Evolutionary conservation across 2,888 invertebrate genomes (phyloP).

Genomic region (Smittia aterrima): DNA sequence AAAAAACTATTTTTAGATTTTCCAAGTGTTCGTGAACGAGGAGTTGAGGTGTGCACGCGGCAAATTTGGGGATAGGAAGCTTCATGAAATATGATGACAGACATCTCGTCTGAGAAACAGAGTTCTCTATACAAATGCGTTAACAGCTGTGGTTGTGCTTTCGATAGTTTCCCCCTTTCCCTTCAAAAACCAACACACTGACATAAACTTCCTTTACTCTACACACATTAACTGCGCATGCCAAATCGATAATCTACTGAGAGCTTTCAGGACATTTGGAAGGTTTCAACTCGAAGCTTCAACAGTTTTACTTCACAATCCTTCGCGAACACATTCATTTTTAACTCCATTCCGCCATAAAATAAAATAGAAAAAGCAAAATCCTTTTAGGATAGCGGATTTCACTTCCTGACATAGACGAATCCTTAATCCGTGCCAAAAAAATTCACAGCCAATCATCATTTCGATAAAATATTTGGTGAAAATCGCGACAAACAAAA

Average conservation of each 20-base stretch:
- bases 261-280: conserved; percentile 1
- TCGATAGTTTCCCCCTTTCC: neutral
- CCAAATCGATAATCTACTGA: conserved; percentile 43
- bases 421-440: conserved; percentile 1
- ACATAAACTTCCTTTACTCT: too few relatives aligned
- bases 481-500: conserved; percentile 14
- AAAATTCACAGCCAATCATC: neutral
- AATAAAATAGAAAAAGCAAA: neutral
- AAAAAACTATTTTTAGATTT: too few relatives aligned
- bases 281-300: neutral
- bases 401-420: neutral
- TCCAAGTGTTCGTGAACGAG: too few relatives aligned
- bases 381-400: neutral
- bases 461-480: neutral
- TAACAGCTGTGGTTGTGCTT: conserved; percentile 31
- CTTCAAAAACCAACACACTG: neutral
- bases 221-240: conserved; percentile 42
- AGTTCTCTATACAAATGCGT: neutral
- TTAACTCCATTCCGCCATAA: neutral
- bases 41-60: too few relatives aligned
- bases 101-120: too few relatives aligned
- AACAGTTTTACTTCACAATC: conserved; percentile 36
- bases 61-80: too few relatives aligned
- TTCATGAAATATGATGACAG: too few relatives aligned
- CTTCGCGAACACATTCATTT: conserved; percentile 29